These are phyloP conservation scores for Mesoligia furuncula DNA, from an alignment of 2,888 invertebrate genomes.

Conservation along the genomic window DNA sequence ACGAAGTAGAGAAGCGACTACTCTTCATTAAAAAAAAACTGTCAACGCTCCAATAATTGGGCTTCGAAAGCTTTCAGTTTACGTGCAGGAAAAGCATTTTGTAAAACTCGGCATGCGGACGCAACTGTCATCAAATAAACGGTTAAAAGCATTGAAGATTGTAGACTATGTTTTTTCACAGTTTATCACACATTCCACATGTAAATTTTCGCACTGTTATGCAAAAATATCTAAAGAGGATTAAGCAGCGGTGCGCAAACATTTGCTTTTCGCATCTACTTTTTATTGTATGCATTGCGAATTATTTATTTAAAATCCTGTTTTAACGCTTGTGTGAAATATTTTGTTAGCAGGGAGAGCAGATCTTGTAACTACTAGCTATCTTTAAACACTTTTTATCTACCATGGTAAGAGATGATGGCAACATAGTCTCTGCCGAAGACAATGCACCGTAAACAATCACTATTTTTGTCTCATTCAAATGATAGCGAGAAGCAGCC, in stretches of 20 bases:
- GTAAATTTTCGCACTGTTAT: conserved; percentile 56
- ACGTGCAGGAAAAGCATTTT: conserved; percentile 17
- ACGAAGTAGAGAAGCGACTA: background rate
- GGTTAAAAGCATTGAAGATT: conserved; percentile 21
- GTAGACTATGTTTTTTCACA: conserved; percentile 29
- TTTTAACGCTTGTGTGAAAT: conserved; percentile 20
- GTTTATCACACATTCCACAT: conserved; percentile 26
- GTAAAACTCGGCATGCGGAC: conserved; percentile 8
- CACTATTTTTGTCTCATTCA: conserved; percentile 24
- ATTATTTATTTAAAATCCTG: conserved; percentile 24
- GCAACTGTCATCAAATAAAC: conserved; percentile 16
- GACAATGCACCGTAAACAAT: conserved; percentile 9
- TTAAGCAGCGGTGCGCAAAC: conserved; percentile 31
- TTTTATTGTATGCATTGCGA: conserved; percentile 37
- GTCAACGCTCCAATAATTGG: conserved; percentile 33
- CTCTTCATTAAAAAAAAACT: conserved; percentile 19
- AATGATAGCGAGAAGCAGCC: conserved; percentile 36
- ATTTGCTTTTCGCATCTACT: conserved; percentile 38
- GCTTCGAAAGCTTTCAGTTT: conserved; percentile 20
- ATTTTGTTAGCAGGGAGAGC: conserved; percentile 1
- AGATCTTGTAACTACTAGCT: background rate
- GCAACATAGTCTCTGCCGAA: background rate
- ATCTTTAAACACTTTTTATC: background rate
- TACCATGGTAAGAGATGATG: background rate
- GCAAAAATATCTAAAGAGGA: conserved; percentile 54